A percentile compares a stretch with the other conserved stretches of the same genome.
These are phyloP conservation scores for Myripristis murdjan DNA, from an alignment of 2,797 vertebrate genomes.

Conservation along the genomic window DNA sequence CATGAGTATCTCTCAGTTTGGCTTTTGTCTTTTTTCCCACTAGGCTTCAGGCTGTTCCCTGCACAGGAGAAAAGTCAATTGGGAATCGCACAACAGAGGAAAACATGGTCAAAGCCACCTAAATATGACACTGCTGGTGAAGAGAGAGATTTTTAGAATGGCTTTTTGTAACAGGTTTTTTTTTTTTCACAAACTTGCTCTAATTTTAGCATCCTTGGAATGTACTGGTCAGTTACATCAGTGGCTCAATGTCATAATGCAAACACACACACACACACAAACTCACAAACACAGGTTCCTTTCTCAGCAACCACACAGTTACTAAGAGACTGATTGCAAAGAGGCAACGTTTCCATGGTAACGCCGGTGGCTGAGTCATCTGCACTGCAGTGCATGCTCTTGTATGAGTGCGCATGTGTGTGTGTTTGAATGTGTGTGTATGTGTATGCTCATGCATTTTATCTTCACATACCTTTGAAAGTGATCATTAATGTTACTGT, in stretches of 20 bases:
- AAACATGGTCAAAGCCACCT: not conserved
- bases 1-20: too few relatives aligned
- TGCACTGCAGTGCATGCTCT: constrained; percentile 83
- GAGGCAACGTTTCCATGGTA: constrained; percentile 89
- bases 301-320: constrained; percentile 90
- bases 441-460: constrained; percentile 39
- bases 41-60: too few relatives aligned
- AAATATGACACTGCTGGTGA: not conserved
- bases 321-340: constrained; percentile 92
- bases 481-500: not conserved
- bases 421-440: constrained; percentile 38
- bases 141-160: not conserved
- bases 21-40: too few relatives aligned
- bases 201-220: constrained; percentile 31
- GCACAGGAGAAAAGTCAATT: not conserved
- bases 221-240: constrained; percentile 18
- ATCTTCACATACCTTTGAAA: not conserved
- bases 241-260: constrained; percentile 19
- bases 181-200: constrained; percentile 4
- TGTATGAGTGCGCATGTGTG: constrained; percentile 36
- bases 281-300: constrained; percentile 70
- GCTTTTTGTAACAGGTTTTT: not conserved
- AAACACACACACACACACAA: constrained; percentile 19
- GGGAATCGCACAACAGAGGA: not conserved
- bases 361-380: constrained; percentile 92